A percentile compares a stretch with the other conserved stretches of the same genome.
Conservation (phyloP, 1,140 invertebrate species). For the Drosophila arawakana region DNA sequence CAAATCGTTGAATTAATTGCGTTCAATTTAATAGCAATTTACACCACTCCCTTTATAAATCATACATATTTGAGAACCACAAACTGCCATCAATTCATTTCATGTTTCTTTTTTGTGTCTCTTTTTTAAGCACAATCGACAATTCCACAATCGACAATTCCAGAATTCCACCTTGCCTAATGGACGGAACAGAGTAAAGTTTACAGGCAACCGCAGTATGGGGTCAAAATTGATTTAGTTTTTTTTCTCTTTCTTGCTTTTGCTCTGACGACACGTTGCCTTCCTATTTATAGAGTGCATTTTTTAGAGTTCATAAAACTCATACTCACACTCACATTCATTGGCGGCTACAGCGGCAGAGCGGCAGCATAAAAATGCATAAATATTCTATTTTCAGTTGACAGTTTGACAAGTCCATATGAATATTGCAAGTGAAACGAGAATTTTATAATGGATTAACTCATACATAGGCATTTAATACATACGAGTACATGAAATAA, state of each 20-base stretch:
- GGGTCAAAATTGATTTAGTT: conserved; percentile 67
- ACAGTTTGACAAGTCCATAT: conserved; percentile 78
- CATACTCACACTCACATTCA: conserved; percentile 26
- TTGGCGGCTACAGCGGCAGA: background rate
- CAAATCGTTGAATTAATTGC: conserved; percentile 10
- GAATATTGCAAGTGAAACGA: conserved; percentile 64
- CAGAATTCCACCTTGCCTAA: conserved; percentile 34
- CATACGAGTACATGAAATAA: conserved; percentile 47
- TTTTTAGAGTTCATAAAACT: conserved; percentile 66
- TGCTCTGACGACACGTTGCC: conserved; percentile 24
- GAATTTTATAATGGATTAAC: conserved; percentile 65
- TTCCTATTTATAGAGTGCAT: conserved; percentile 63
- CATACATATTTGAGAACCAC: too few species aligned
- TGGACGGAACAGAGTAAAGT: conserved; percentile 13
- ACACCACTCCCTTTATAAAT: background rate
- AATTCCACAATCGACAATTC: background rate
- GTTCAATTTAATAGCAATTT: conserved; percentile 6
- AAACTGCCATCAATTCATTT: conserved; percentile 1
- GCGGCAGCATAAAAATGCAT: conserved; percentile 64
- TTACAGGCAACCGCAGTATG: conserved; percentile 61
- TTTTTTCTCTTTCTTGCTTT: conserved; percentile 23
- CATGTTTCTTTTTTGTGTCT: background rate
- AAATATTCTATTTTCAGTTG: conserved; percentile 79
- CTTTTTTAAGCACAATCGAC: background rate
- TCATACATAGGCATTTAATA: conserved; percentile 28